These are phyloP conservation scores for Momotus momota DNA, from an alignment of 2,797 vertebrate species.

Conservation along the genomic window DNA sequence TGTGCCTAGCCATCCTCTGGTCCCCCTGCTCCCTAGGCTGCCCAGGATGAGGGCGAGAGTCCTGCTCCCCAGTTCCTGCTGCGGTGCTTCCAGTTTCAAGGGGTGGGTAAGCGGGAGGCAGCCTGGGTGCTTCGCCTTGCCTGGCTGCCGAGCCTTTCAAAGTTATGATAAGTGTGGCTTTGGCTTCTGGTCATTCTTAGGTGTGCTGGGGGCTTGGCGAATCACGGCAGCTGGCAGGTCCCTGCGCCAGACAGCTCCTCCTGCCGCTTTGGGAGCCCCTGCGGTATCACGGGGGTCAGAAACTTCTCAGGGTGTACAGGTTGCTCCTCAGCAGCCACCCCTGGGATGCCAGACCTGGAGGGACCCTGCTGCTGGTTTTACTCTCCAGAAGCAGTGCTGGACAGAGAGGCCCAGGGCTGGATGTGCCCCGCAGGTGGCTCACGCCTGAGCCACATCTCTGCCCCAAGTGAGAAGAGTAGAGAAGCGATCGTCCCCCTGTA, in stretches of 20 bases:
- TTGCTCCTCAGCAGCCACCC: not conserved
- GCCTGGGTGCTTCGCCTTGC: not conserved
- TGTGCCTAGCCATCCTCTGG: not conserved
- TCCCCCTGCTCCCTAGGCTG: not conserved
- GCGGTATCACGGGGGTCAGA: not conserved
- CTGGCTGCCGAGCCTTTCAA: not conserved
- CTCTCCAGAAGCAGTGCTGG: not conserved
- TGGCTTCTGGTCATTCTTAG: not conserved
- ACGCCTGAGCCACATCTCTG: not conserved
- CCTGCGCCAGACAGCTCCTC: not conserved
- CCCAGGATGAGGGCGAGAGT: not conserved
- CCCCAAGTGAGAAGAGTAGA: no score
- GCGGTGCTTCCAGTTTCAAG: not conserved
- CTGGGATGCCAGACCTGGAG: accelerated
- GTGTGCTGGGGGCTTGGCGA: not conserved
- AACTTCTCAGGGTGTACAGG: not conserved
- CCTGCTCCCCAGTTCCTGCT: not conserved
- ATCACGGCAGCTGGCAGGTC: not conserved
- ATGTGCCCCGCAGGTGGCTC: not conserved
- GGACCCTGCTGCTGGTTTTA: not conserved
- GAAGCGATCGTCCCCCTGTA: no score
- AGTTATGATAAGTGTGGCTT: not conserved
- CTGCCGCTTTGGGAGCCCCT: not conserved
- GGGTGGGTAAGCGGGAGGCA: not conserved
- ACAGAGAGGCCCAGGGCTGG: not conserved